phyloP scores from a whole-genome alignment of 2,888 invertebrate genomes.

The Hermaeophaga mercurialis region DNA sequence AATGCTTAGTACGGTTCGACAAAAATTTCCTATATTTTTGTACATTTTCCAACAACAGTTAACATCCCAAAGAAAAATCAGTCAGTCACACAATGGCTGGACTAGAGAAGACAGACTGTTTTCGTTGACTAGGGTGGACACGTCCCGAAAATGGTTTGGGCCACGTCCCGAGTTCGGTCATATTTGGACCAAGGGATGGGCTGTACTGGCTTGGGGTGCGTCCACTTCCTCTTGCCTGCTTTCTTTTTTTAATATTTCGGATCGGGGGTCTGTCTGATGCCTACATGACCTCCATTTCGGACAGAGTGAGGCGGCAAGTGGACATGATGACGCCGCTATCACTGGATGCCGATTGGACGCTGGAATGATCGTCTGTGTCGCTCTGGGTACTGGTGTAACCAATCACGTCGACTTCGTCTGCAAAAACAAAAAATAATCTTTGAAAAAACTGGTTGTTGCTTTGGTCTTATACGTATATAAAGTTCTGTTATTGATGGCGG shows the following conservation, averaged over 20 bases:
- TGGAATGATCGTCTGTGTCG: slow-evolving; percentile 86
- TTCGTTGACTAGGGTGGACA: slow-evolving; percentile 52
- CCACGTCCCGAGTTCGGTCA: slow-evolving; percentile 15
- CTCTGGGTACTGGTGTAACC: slow-evolving; percentile 85
- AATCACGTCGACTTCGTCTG: slow-evolving; percentile 86
- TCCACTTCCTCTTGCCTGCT: slow-evolving; percentile 44
- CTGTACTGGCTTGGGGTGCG: slow-evolving; percentile 47
- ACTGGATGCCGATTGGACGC: slow-evolving; percentile 76
- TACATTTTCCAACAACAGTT: slow-evolving; percentile 18
- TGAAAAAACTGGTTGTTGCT: too few species aligned
- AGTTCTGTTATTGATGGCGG: too few species aligned
- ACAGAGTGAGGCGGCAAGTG: slow-evolving; percentile 68
- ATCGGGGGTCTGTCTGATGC: slow-evolving; percentile 38
- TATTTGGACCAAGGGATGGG: slow-evolving; percentile 32
- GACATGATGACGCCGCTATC: slow-evolving; percentile 76
- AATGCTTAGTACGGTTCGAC: slow-evolving; percentile 4
- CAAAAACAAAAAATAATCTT: slow-evolving; percentile 26
- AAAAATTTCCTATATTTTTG: slow-evolving; percentile 9
- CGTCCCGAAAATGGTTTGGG: slow-evolving; percentile 31
- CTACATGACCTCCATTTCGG: slow-evolving; percentile 63
- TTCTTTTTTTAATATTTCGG: slow-evolving; percentile 9
- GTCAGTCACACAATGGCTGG: slow-evolving; percentile 31
- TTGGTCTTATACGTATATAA: too few species aligned
- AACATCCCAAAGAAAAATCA: slow-evolving; percentile 19
- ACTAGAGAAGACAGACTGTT: slow-evolving; percentile 42